These are phyloP conservation scores for Aleiodes testaceus DNA, from an alignment of 2,888 invertebrate species.

Conservation along the genomic window DNA sequence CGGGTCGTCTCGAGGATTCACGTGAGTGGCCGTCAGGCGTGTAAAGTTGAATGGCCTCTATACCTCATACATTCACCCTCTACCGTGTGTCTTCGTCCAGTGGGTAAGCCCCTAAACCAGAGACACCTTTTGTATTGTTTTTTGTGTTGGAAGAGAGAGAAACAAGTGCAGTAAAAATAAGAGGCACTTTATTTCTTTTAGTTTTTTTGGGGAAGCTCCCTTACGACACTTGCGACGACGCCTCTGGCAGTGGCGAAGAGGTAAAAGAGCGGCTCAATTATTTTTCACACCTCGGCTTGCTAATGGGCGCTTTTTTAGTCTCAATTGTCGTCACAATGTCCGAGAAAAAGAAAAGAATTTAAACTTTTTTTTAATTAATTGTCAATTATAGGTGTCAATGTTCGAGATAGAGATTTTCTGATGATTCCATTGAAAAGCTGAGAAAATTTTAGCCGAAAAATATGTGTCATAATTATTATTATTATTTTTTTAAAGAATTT, in stretches of 20 bases:
- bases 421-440: too few relatives aligned
- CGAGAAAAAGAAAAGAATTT: conserved; percentile 34
- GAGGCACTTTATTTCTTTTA: neutral
- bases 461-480: too few relatives aligned
- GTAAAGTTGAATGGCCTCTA: conserved; percentile 55
- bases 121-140: conserved; percentile 27
- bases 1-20: conserved; percentile 58
- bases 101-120: conserved; percentile 41
- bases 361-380: too few relatives aligned
- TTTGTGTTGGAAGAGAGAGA: conserved; percentile 2
- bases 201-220: conserved; percentile 17
- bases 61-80: neutral
- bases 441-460: too few relatives aligned
- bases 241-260: conserved; percentile 17
- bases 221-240: neutral
- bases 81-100: neutral
- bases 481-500: too few relatives aligned
- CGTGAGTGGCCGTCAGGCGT: conserved; percentile 50
- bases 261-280: conserved; percentile 24
- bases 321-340: conserved; percentile 42
- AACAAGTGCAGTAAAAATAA: conserved; percentile 3
- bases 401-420: too few relatives aligned
- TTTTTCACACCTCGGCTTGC: conserved; percentile 31
- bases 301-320: conserved; percentile 18
- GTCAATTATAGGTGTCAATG: too few relatives aligned